These are phyloP conservation scores for Oceanodroma tethys DNA, from an alignment of 2,113 vertebrate genomes.

Conservation along the genomic window DNA sequence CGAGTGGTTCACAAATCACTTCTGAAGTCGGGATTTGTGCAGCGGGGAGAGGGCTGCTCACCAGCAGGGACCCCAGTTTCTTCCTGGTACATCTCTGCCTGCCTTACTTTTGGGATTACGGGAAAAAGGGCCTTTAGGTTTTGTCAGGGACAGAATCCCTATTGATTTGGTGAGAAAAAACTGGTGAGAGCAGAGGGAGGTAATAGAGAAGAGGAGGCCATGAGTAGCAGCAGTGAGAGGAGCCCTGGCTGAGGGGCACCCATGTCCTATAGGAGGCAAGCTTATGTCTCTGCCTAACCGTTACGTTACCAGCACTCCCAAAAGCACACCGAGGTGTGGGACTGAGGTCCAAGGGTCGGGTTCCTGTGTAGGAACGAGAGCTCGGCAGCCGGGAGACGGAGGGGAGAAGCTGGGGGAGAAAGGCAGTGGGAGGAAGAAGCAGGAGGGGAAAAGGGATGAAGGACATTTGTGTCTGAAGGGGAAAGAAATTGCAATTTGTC, in stretches of 20 bases:
- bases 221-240: neutral
- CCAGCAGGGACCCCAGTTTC: neutral
- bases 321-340: neutral
- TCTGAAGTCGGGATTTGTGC: neutral
- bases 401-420: neutral
- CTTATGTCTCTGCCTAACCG: neutral
- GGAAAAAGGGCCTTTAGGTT: neutral
- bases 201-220: neutral
- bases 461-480: neutral
- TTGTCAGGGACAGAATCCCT: neutral
- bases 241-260: neutral
- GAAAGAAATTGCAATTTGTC: neutral
- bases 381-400: neutral
- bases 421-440: neutral
- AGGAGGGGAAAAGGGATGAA: neutral
- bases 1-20: neutral
- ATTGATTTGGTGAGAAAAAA: neutral
- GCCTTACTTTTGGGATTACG: neutral
- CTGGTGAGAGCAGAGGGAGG: neutral
- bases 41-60: neutral
- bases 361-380: neutral
- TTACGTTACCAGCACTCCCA: neutral
- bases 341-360: neutral
- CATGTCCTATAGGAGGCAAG: neutral
- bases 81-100: neutral